A percentile compares a stretch with the other conserved stretches of the same genome.
phyloP scores from a whole-genome alignment of 2,113 vertebrate genomes.

The Capreolus pygargus region DNA sequence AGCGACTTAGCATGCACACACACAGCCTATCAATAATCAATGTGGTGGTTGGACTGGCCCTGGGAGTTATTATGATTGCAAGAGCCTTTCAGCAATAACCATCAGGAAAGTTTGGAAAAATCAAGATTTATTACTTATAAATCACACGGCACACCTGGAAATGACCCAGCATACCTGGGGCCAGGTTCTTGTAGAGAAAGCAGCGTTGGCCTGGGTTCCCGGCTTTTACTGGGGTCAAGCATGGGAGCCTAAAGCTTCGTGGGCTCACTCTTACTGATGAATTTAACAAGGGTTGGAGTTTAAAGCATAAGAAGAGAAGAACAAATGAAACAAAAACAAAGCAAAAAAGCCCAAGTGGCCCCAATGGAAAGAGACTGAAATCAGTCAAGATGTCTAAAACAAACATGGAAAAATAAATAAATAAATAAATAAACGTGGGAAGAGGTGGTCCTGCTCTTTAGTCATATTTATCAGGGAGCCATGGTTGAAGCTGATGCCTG shows the following conservation, averaged over 20 bases:
- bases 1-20: background rate
- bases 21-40: background rate
- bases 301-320: background rate
- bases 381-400: background rate
- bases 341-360: background rate
- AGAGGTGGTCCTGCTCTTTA: background rate
- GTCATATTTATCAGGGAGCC: background rate
- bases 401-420: no score
- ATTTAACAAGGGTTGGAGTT: background rate
- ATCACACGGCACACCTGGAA: background rate
- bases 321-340: background rate
- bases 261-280: background rate
- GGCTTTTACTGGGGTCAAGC: background rate
- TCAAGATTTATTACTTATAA: background rate
- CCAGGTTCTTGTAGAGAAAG: background rate
- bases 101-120: background rate
- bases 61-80: background rate
- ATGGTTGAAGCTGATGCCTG: background rate
- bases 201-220: background rate
- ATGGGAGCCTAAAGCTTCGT: background rate
- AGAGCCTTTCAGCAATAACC: background rate
- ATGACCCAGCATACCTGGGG: background rate
- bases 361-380: background rate
- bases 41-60: background rate
- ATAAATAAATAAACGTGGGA: background rate